Base-by-base conservation (phyloP, 2,797 vertebrate genomes). In the Peromyscus nudipes region DNA sequence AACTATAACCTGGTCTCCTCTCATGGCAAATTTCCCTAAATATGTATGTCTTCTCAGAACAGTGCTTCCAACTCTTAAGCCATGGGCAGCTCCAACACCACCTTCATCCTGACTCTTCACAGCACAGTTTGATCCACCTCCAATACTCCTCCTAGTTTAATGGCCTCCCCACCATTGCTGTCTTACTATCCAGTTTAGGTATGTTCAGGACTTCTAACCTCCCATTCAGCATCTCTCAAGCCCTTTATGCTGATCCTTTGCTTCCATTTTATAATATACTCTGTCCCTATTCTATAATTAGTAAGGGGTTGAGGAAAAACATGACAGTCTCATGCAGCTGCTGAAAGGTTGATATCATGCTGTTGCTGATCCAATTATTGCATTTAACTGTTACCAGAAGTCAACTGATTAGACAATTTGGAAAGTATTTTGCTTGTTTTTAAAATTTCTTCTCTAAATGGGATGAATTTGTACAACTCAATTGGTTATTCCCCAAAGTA, bases 321-420 rank as follows among this genome's bases (percentile, higher is more conserved):
- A 46, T 5, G 49, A n/a, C 11, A 31, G 43, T 71, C 34, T 93
- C 14, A 1, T 49, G 27, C 52, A n/a, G 52, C 37, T 52, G 87
- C 40, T 67, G 12, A 52, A 92, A 97, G 87, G 93, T 12, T 71
- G 52, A 81, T 49, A 76, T 23, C n/a, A 49, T 40, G 37, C 25
- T 91, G 40, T 12, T 91, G 21, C 79, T 95, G 73, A 64, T 69
- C 55, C n/a, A 57, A 11, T 96, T 91, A 85, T 19, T 93, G 11
- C 4, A 55, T 87, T 92, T 94, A 65, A 64, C 71, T 91, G 1
- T 86, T 93, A 90, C 49, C 87, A 97, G 87, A 96, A 97, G 94
- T 95, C 87, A 97, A 87, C 90, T 46, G 37, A 93, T 89, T 92
- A 95, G 52, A 76, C 46, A 97, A 95, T 93, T 97, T 92, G 49